phyloP scores from a whole-genome alignment of 2,888 invertebrate species.

The Drosophila mayaguana region DNA sequence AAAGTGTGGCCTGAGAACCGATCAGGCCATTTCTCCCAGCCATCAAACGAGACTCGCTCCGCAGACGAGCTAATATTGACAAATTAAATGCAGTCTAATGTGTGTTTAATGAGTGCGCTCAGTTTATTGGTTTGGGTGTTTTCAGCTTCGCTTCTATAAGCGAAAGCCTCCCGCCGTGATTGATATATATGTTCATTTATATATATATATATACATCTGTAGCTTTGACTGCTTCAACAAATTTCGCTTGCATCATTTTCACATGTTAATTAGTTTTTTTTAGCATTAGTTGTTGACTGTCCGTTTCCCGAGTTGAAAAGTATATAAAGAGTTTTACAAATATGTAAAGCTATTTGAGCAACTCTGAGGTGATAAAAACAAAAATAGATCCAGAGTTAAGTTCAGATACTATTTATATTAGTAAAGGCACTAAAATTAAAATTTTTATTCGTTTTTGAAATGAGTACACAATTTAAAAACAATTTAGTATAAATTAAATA shows the following conservation, averaged over 20 bases:
- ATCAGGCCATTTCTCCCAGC: slow-evolving; percentile 48
- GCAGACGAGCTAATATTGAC: slow-evolving; percentile 72
- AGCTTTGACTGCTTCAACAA: slow-evolving; percentile 14
- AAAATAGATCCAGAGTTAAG: neutral
- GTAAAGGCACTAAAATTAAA: too few species aligned
- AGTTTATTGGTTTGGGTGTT: slow-evolving; percentile 36
- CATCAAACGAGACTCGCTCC: slow-evolving; percentile 13
- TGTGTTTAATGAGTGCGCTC: slow-evolving; percentile 68
- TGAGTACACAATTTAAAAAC: too few species aligned
- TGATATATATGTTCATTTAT: slow-evolving; percentile 1
- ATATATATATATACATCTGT: neutral
- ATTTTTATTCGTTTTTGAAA: too few species aligned
- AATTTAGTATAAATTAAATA: too few species aligned
- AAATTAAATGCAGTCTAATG: slow-evolving; percentile 80
- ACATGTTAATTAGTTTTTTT: slow-evolving; percentile 42
- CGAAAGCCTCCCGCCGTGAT: slow-evolving; percentile 14
- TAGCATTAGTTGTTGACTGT: slow-evolving; percentile 13
- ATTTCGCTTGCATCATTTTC: slow-evolving; percentile 28
- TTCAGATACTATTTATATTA: neutral
- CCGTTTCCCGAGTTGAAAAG: slow-evolving; percentile 10
- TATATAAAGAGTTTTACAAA: slow-evolving; percentile 26
- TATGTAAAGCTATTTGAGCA: slow-evolving; percentile 4
- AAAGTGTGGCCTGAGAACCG: slow-evolving; percentile 75
- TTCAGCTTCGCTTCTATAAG: neutral
- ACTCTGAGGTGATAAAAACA: neutral